Conservation (phyloP, 2,888 invertebrate genomes). For the Protodeltote pygarga region DNA sequence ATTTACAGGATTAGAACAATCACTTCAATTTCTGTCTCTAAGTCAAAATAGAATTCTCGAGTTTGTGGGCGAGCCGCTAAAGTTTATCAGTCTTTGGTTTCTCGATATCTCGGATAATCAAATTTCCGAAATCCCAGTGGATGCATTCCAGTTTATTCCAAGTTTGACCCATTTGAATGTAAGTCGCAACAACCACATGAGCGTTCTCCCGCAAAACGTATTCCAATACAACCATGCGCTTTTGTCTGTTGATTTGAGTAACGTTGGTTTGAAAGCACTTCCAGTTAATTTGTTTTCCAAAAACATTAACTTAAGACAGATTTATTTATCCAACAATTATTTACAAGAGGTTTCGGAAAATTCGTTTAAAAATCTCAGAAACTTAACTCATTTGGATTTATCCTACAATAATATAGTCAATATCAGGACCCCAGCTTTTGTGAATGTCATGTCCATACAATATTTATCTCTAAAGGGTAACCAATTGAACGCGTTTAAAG, state of each 20-base stretch:
- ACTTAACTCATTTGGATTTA: constrained; percentile 91
- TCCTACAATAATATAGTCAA: constrained; percentile 93
- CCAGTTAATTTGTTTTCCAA: constrained; percentile 91
- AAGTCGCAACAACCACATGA: constrained; percentile 91
- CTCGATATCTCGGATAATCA: constrained; percentile 94
- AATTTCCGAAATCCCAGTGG: constrained; percentile 90
- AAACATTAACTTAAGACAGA: constrained; percentile 88
- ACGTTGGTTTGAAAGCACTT: constrained; percentile 91
- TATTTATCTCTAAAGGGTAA: constrained; percentile 91
- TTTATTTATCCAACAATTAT: constrained; percentile 91
- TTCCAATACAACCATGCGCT: constrained; percentile 91
- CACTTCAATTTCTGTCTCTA: constrained; percentile 90
- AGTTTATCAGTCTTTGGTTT: constrained; percentile 88
- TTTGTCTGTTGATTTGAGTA: constrained; percentile 90
- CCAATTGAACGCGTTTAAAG: constrained; percentile 92
- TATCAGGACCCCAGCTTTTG: constrained; percentile 92
- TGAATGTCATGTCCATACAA: constrained; percentile 91
- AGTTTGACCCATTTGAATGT: constrained; percentile 91
- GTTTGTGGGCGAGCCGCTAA: constrained; percentile 88
- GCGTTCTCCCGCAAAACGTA: constrained; percentile 88
- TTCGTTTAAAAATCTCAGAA: constrained; percentile 91
- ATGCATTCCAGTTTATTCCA: constrained; percentile 89
- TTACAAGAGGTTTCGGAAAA: constrained; percentile 92
- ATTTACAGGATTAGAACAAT: constrained; percentile 91
- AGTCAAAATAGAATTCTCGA: constrained; percentile 91